Base-by-base conservation (phyloP, 2,888 invertebrate species). In the Polia nebulosa region DNA sequence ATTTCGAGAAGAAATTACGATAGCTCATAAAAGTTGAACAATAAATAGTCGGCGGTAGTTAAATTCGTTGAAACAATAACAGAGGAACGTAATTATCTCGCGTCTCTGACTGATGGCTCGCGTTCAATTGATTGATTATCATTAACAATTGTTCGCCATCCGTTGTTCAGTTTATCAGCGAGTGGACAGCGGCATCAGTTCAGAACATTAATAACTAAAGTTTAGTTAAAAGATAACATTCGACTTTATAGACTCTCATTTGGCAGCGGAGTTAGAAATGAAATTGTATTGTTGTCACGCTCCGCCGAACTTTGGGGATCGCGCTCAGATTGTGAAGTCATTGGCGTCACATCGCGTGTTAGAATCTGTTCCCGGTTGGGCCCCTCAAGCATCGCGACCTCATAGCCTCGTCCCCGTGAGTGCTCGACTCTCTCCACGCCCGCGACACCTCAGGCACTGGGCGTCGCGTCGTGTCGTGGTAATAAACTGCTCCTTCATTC, bases 81-180 rank as follows among this genome's bases (percentile, higher is more conserved):
- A 53, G 63, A 56, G 58, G 39, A 58, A 60, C 45, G 63, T 52
- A 70, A 74, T 78, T 41, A 82, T 68, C 49, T 49, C 57, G 63
- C 56, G 44, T 29, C 58, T 57, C 73, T 78, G 82, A 87, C 76
- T 76, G 83, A 88, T 85, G 70, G 71, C 71, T 61, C 61, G 69
- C 75, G 69, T 78, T 83, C 63, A 81, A 69, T 81, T 86, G 83
- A 88, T 85, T 78, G 83, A 85, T 83, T 75, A 76, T 79, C 68
- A 78, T 81, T 76, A 61, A 65, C 74, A 61, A 80, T 61, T 61
- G 72, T 44, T 34, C 25, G 44, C 17, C 20, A 52, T 29, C 22
- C 58, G 45, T 39, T 47, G 63, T 58, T 39, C 57, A 52, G 62
- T 47, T 63, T 63, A 67, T 61, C 58, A 15, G 39, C 39, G 39